Evolutionary conservation across 2,888 invertebrate species (phyloP), one percentile per base, ranked within the genome.

Genomic region (Apamea anceps): DNA sequence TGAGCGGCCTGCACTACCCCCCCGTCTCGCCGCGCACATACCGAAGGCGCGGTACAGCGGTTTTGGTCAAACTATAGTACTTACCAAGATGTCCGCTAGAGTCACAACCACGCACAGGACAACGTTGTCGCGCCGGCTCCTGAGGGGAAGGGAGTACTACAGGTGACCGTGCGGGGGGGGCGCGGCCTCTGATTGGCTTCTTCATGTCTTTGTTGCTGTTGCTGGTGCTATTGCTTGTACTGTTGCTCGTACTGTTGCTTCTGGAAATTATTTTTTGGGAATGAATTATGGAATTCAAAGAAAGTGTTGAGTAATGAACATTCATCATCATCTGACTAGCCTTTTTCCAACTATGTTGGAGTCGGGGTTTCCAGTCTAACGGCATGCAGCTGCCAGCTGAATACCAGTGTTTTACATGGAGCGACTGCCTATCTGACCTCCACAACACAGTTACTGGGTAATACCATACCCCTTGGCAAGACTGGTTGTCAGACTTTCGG

Each of bases 71-170:
- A n/a, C n/a, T n/a, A n/a, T n/a, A 12, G 21, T 65, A 65, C 60
- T 77, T 48, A 76, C 76, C 76, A 48, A 76, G 78, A 76, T 76
- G 79, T 42, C 79, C 79, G 18, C 79, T 80, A 0, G 79, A 80
- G 18, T 80, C 79, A 83, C 79, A 80, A 1, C 79, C 79, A 3
- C 60, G 98, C 18, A 99, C 97, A 0, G 99, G 99, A 94, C 99
- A 99, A 84, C 98, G 97, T 72, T 98, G 97, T 90, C 99, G 98
- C 2, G 93, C 91, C 96, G 90, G 97, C 88, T 93, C 93, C 0
- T 91, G 88, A 0, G 94, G 94, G 0, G 90, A 90, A 3, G 91
- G 90, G 2, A 91, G 92, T 37, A 90, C 88, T 3, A 89, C 86
- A 0, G 96, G 94, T 0, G 96, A 95, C 60, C 93, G 91, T 0